Evolutionary conservation across 2,797 vertebrate genomes (phyloP).

Genomic region (Loris lydekkerianus): DNA sequence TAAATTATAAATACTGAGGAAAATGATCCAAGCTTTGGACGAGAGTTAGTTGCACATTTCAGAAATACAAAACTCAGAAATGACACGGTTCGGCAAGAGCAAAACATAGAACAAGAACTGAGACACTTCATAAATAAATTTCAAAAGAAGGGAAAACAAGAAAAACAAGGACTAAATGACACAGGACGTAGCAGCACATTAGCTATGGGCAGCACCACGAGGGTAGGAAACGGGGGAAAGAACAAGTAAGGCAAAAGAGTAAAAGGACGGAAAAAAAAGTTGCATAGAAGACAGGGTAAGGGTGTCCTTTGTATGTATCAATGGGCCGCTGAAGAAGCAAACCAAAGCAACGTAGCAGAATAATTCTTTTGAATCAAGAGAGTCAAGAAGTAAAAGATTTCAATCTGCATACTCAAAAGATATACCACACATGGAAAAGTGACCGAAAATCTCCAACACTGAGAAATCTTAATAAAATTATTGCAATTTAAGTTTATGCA

Average conservation of each 20-base stretch:
- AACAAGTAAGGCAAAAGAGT: background rate
- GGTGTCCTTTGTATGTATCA: background rate
- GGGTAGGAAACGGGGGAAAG: background rate
- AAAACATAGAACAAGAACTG: background rate
- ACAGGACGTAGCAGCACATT: background rate
- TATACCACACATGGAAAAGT: background rate
- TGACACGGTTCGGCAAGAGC: background rate
- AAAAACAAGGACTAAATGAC: background rate
- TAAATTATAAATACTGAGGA: background rate
- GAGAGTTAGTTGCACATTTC: background rate
- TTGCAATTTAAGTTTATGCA: background rate
- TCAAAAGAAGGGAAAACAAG: background rate
- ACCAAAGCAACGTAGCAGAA: background rate
- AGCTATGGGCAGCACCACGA: background rate
- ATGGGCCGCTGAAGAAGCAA: background rate
- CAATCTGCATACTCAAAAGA: background rate
- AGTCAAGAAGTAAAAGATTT: background rate
- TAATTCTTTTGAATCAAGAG: background rate
- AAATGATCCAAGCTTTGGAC: constrained; percentile 4
- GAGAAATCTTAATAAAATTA: background rate
- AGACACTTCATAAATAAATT: background rate
- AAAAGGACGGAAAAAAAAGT: background rate
- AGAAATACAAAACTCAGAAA: constrained; percentile 13
- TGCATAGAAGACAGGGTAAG: background rate
- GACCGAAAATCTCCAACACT: background rate